A percentile compares a stretch with the other conserved stretches of the same genome.
Conservation (phyloP, 2,888 invertebrate species). For the Lamellibrachia columna region DNA sequence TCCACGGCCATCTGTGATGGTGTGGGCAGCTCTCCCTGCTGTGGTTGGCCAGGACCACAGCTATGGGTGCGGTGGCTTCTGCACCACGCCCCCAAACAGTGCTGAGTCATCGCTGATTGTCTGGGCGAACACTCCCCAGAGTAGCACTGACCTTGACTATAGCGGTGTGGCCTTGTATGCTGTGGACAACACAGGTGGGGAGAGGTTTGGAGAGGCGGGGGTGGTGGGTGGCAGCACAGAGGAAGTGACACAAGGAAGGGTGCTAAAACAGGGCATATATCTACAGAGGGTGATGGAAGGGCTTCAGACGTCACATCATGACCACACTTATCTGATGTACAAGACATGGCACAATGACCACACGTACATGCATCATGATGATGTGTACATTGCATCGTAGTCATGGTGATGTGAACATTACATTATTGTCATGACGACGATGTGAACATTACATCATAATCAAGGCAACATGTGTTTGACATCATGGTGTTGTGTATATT, state of each 20-base stretch:
- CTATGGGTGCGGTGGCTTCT: background rate
- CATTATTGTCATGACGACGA: background rate
- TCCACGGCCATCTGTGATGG: background rate
- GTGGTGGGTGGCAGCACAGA: background rate
- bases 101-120: background rate
- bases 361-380: slow-evolving; percentile 12
- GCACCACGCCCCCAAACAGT: background rate
- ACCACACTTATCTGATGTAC: background rate
- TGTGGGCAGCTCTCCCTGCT: background rate
- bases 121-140: background rate
- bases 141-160: background rate
- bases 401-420: background rate
- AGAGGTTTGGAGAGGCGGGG: background rate
- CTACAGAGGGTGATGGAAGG: background rate
- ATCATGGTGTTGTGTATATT: background rate
- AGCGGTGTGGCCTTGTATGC: background rate
- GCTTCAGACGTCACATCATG: background rate
- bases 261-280: slow-evolving; percentile 8
- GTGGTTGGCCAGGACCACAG: background rate
- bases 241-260: background rate
- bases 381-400: background rate
- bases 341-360: background rate
- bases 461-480: background rate
- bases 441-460: background rate
- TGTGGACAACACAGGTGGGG: background rate